Base-by-base conservation (phyloP, 2,888 invertebrate species). In the Meiosimyza decipiens region DNA sequence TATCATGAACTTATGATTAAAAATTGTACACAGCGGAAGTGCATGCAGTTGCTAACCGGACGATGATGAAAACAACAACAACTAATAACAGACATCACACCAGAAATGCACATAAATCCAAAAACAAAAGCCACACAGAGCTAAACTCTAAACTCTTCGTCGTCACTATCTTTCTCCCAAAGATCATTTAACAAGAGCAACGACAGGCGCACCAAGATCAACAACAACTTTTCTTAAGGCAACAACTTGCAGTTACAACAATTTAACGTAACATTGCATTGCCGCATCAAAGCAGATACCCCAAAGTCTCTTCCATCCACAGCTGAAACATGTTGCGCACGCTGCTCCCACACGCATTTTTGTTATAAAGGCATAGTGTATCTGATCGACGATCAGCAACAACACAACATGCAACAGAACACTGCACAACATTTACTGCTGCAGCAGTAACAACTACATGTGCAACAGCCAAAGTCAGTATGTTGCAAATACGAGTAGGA, bases 11-110 rank as follows among this genome's bases (percentile, higher is more conserved):
- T 7, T 40, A 40, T 9, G 40, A 40, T 40, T 40, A 40, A 40
- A 40, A 40, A 40, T 0, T 40, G 40, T 40, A 40, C 0, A 7
- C 40, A 40, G 40, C 3, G 40, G 40, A 40, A 40, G 40, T 40
- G 1, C 40, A 40, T 2, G 40, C 40, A 40, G 40, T 40, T 40
- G 40, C 40, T 40, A 40, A 40, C 40, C 40, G 40, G 40, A 40
- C 9, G 40, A 40, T 40, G 40, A 40, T 40, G 40, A 40, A 33
- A 69, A 51, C 28, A 47, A 18, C 28, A 73, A 76, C 74, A 78
- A 79, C 81, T 82, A 82, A 83, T 82, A 82, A 82, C 83, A 81
- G 82, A 82, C 83, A 82, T 82, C 83, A 80, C 79, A 81, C 82
- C 79, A 80, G 79, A 80, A 80, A 82, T 79, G 80, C 81, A 80